These are phyloP conservation scores for Drosophila sturtevanti DNA, from an alignment of 1,140 invertebrate genomes.

Conservation along the genomic window DNA sequence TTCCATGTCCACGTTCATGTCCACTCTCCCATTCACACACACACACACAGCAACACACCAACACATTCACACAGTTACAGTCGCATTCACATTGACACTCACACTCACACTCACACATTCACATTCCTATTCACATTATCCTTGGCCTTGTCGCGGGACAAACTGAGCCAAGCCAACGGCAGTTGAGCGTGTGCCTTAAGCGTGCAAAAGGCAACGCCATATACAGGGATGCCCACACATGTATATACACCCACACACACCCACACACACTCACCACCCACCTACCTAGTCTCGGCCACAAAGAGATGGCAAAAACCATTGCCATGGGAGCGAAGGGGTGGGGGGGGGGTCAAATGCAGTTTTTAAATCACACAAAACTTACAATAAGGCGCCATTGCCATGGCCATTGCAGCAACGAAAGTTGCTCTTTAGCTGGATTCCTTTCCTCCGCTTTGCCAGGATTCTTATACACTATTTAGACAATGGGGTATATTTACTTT, in stretches of 20 bases:
- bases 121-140: constrained; percentile 4
- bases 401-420: constrained; percentile 2
- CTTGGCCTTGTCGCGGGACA: constrained; percentile 15
- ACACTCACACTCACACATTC: background rate
- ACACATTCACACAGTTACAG: background rate
- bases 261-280: background rate
- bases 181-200: background rate
- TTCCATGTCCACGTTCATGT: background rate
- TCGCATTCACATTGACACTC: background rate
- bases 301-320: constrained; percentile 14
- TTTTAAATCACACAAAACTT: constrained; percentile 24
- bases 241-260: background rate
- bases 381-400: constrained; percentile 5
- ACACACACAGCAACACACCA: background rate
- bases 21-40: background rate
- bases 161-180: constrained; percentile 14
- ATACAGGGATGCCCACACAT: background rate
- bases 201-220: constrained; percentile 14
- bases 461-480: background rate
- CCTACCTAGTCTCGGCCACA: background rate
- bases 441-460: background rate
- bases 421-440: constrained; percentile 2
- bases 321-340: background rate
- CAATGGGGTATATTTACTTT: background rate
- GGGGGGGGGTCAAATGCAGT: constrained; percentile 15